phyloP scores from a whole-genome alignment of 2,797 vertebrate species.

The Arrhamphus sclerolepis region DNA sequence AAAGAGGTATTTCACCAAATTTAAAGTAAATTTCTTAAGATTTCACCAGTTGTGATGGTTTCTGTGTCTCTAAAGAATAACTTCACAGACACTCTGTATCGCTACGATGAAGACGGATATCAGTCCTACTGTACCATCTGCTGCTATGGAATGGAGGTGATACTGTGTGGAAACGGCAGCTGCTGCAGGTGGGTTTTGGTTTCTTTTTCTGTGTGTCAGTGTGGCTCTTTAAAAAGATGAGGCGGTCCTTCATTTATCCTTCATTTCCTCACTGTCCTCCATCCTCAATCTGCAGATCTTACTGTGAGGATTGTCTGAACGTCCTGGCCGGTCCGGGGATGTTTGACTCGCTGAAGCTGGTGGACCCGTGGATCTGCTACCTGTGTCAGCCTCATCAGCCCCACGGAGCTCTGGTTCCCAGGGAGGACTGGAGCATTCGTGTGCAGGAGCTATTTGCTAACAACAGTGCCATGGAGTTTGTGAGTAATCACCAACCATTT shows the following conservation, averaged over 20 bases:
- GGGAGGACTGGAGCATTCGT: slow-evolving; percentile 88
- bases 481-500: slow-evolving; percentile 69
- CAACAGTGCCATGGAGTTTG: slow-evolving; percentile 86
- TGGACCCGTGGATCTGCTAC: slow-evolving; percentile 95
- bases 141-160: slow-evolving; percentile 81
- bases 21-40: too few relatives aligned
- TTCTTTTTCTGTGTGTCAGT: not conserved
- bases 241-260: too few relatives aligned
- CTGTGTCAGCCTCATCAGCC: slow-evolving; percentile 84
- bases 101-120: slow-evolving; percentile 82
- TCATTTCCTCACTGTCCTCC: too few relatives aligned
- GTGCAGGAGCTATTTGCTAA: slow-evolving; percentile 91
- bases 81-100: slow-evolving; percentile 77
- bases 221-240: too few relatives aligned
- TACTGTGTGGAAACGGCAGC: slow-evolving; percentile 80
- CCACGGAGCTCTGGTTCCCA: slow-evolving; percentile 80
- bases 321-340: slow-evolving; percentile 85
- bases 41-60: not conserved
- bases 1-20: too few relatives aligned
- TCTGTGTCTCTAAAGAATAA: slow-evolving; percentile 65
- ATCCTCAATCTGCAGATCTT: slow-evolving; percentile 80
- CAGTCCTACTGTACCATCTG: slow-evolving; percentile 85
- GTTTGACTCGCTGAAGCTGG: slow-evolving; percentile 76
- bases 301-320: slow-evolving; percentile 90
- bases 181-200: slow-evolving; percentile 74